A percentile compares a stretch with the other conserved stretches of the same genome.
phyloP scores from a whole-genome alignment of 2,797 vertebrate genomes.

The Squalus acanthias region DNA sequence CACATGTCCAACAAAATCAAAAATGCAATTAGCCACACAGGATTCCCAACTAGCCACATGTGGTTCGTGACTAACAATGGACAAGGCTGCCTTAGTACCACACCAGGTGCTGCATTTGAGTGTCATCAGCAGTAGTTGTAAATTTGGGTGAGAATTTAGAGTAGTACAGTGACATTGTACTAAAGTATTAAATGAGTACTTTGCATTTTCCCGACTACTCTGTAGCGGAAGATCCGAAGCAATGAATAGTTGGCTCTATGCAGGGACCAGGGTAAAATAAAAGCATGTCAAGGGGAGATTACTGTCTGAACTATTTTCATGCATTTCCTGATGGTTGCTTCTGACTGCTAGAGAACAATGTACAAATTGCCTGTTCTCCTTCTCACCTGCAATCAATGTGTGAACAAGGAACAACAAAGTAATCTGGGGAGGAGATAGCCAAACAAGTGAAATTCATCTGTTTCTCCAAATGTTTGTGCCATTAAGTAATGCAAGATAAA shows the following conservation, averaged over 20 bases:
- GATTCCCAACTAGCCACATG: background rate
- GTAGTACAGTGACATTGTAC: background rate
- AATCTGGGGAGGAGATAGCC: background rate
- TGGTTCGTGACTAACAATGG: background rate
- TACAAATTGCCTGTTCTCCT: background rate
- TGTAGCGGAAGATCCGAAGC: background rate
- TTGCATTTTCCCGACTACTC: no score
- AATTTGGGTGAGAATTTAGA: background rate
- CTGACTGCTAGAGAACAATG: background rate
- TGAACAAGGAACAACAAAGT: background rate
- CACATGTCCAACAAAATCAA: no score
- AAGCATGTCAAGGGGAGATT: no score
- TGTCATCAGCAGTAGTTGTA: background rate
- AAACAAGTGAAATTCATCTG: background rate
- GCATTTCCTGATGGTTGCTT: background rate
- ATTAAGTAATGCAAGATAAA: background rate
- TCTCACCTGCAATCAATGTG: background rate
- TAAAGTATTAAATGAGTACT: no score
- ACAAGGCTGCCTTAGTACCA: background rate
- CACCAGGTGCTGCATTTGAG: background rate
- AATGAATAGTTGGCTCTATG: background rate
- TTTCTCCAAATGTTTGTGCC: background rate
- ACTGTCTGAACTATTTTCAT: background rate
- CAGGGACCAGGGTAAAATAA: background rate
- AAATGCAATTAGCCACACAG: background rate